phyloP scores from a whole-genome alignment of 2,113 vertebrate genomes.

The Indicator maculatus region DNA sequence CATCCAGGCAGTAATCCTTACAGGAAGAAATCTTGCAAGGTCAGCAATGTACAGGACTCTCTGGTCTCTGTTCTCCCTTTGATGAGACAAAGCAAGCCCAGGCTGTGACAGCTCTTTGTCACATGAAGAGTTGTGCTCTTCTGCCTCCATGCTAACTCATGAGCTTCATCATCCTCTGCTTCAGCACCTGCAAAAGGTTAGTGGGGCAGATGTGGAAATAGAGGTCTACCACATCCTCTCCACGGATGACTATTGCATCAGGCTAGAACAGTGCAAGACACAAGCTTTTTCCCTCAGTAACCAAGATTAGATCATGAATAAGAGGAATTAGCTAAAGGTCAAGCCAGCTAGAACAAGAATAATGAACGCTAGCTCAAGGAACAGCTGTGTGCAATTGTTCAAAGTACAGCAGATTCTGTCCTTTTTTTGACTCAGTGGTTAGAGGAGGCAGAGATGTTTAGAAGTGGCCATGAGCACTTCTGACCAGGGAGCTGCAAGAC shows the following conservation, averaged over 20 bases:
- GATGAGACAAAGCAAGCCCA: background rate
- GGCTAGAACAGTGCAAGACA: background rate
- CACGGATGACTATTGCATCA: background rate
- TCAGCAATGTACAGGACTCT: background rate
- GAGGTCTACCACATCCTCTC: background rate
- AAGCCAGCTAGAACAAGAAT: conserved; percentile 38
- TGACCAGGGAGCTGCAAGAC: background rate
- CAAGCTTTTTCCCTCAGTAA: background rate
- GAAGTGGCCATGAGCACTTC: background rate
- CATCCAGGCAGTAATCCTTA: background rate
- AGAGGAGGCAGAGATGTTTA: background rate
- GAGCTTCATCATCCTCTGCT: background rate
- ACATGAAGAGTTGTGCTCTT: background rate
- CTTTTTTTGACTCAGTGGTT: background rate
- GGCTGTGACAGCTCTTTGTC: background rate
- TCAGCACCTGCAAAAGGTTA: background rate
- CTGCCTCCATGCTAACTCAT: background rate
- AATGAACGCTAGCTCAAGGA: conserved; percentile 29
- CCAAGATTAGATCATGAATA: conserved; percentile 49
- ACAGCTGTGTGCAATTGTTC: conserved; percentile 52
- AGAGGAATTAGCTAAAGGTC: conserved; percentile 64
- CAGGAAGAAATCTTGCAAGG: background rate
- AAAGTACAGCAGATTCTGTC: conserved; percentile 25
- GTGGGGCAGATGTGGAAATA: background rate
- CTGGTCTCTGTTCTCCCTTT: background rate